Conservation (phyloP, 2,113 vertebrate species). For the Hippoglossus stenolepis region DNA sequence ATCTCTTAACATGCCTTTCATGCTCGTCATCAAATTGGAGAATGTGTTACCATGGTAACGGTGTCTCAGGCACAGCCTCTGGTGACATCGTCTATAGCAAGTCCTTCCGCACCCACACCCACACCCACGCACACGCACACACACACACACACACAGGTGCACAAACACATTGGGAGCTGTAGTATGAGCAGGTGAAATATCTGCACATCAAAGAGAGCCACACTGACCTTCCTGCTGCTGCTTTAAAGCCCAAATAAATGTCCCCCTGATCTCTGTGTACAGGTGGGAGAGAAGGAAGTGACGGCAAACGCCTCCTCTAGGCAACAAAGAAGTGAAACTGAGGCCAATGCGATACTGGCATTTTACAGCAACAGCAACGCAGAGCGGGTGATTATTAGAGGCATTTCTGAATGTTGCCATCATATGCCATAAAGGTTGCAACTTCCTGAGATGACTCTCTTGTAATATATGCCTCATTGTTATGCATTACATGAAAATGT, state of each 20-base stretch:
- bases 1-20: slow-evolving; percentile 76
- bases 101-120: slow-evolving; percentile 28
- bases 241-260: slow-evolving; percentile 65
- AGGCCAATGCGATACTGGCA: background rate
- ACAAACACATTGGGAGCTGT: background rate
- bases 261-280: slow-evolving; percentile 54
- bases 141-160: background rate
- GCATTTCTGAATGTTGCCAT: slow-evolving; percentile 24
- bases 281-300: slow-evolving; percentile 22
- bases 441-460: background rate
- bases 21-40: slow-evolving; percentile 70
- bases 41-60: slow-evolving; percentile 77
- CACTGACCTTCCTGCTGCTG: slow-evolving; percentile 55
- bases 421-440: background rate
- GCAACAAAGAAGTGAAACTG: slow-evolving; percentile 38
- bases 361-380: slow-evolving; percentile 20
- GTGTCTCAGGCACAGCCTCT: slow-evolving; percentile 68
- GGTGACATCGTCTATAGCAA: slow-evolving; percentile 57
- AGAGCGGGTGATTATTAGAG: background rate
- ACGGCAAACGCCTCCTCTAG: slow-evolving; percentile 53
- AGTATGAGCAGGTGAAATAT: slow-evolving; percentile 60
- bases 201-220: slow-evolving; percentile 64
- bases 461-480: background rate
- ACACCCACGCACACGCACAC: slow-evolving; percentile 10
- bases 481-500: slow-evolving; percentile 1